Conservation (phyloP, 2,113 vertebrate species). For the Lipophrys pholis region DNA sequence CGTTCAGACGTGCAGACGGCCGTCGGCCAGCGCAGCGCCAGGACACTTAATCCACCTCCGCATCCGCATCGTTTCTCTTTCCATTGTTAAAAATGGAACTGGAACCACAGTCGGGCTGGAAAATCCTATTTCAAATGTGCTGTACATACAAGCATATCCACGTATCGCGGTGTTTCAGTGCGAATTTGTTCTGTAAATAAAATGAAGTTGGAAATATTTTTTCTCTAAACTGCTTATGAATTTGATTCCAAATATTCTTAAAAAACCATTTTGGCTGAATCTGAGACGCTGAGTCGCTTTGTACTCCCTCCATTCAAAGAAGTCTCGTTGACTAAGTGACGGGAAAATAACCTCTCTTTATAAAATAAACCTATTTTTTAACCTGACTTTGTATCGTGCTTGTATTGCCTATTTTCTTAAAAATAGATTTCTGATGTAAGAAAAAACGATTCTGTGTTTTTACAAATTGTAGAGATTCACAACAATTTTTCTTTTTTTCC, state of each 20-base stretch:
- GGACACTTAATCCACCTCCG: conserved; percentile 75
- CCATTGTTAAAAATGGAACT: neutral
- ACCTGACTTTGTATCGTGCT: no score
- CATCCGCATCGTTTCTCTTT: conserved; percentile 59
- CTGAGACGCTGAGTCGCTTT: neutral
- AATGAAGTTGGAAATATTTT: conserved; percentile 46
- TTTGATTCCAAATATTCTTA: conserved; percentile 20
- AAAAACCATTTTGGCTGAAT: neutral
- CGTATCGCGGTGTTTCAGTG: conserved; percentile 7
- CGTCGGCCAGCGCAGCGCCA: conserved; percentile 83
- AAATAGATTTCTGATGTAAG: neutral
- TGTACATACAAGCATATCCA: conserved; percentile 53
- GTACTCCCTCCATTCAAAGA: neutral
- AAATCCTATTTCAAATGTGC: conserved; percentile 7
- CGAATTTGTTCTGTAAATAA: conserved; percentile 67
- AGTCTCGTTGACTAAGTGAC: neutral
- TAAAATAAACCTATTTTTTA: conserved; percentile 40
- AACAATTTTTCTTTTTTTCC: no score
- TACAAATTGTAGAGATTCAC: no score
- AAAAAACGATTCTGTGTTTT: no score
- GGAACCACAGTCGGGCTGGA: conserved; percentile 30
- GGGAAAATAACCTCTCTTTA: neutral
- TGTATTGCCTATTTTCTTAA: neutral
- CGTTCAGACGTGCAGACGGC: conserved; percentile 89
- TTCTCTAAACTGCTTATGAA: conserved; percentile 13